These are phyloP conservation scores for Limosa lapponica DNA, from an alignment of 2,797 vertebrate species.

Conservation along the genomic window DNA sequence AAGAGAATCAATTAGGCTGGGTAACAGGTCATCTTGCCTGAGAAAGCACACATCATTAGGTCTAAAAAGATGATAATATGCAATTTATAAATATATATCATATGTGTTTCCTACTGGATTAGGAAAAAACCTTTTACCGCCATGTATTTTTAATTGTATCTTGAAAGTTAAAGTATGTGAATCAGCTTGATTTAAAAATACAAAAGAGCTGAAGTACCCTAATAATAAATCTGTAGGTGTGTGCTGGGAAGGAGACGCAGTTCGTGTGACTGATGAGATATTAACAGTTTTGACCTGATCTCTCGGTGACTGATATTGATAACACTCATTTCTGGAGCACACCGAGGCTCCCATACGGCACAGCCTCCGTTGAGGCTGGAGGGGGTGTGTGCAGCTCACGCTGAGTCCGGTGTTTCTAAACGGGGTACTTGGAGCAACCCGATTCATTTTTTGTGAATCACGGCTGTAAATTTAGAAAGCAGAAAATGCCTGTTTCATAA, in stretches of 20 bases:
- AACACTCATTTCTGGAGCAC: slow-evolving; percentile 25
- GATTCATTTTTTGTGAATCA: slow-evolving; percentile 31
- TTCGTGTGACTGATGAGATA: slow-evolving; percentile 45
- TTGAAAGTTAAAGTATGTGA: neutral
- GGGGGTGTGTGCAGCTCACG: neutral
- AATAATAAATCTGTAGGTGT: slow-evolving; percentile 43
- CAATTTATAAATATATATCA: slow-evolving; percentile 9
- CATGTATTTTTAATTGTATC: slow-evolving; percentile 18
- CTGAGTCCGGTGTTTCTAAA: neutral
- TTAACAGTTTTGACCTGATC: slow-evolving; percentile 57
- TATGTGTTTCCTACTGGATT: slow-evolving; percentile 4
- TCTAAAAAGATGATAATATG: neutral
- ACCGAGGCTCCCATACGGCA: neutral
- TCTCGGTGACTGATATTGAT: slow-evolving; percentile 30
- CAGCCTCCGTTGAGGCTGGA: neutral
- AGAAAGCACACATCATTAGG: slow-evolving; percentile 25
- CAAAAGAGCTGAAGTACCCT: slow-evolving; percentile 1
- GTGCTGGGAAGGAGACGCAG: slow-evolving; percentile 3
- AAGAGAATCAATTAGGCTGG: slow-evolving; percentile 28
- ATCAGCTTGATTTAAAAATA: slow-evolving; percentile 44
- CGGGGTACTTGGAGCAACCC: neutral
- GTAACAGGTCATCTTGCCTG: slow-evolving; percentile 11
- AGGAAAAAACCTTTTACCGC: neutral
- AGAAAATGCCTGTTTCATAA: slow-evolving; percentile 31
- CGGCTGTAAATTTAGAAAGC: neutral